phyloP scores from a whole-genome alignment of 2,888 invertebrate genomes.

The Clanis bilineata region DNA sequence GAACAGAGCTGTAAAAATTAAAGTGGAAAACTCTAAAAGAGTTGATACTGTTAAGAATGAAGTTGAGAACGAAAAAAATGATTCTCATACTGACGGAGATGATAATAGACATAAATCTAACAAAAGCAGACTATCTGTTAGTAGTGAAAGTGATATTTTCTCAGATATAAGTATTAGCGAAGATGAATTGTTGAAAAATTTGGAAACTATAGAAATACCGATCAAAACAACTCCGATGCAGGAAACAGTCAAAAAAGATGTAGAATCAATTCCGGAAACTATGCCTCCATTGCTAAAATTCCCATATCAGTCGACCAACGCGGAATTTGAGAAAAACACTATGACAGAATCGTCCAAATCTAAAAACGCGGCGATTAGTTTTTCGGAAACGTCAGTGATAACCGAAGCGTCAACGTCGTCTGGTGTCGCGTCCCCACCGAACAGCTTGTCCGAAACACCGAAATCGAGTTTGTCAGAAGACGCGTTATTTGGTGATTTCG shows the following conservation, averaged over 20 bases:
- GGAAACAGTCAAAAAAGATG: background rate
- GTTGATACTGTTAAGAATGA: background rate
- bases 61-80: background rate
- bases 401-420: background rate
- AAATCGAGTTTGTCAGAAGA: background rate
- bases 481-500: conserved; percentile 16
- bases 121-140: conserved; percentile 32
- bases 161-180: conserved; percentile 45
- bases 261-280: background rate
- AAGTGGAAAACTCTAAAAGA: background rate
- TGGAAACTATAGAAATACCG: conserved; percentile 60
- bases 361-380: background rate
- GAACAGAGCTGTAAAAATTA: conserved; percentile 28
- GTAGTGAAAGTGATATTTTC: conserved; percentile 35
- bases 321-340: background rate
- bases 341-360: background rate
- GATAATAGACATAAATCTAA: too few species aligned
- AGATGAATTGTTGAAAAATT: conserved; percentile 46
- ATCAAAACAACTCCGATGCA: conserved; percentile 26
- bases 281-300: background rate
- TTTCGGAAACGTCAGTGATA: background rate
- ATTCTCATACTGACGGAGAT: background rate
- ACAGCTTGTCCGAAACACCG: background rate
- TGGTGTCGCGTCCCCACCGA: background rate
- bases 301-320: background rate